A percentile compares a stretch with the other conserved stretches of the same genome.
These are phyloP conservation scores for Tychaedon coryphoeus DNA, from an alignment of 2,113 vertebrate genomes.

Conservation along the genomic window DNA sequence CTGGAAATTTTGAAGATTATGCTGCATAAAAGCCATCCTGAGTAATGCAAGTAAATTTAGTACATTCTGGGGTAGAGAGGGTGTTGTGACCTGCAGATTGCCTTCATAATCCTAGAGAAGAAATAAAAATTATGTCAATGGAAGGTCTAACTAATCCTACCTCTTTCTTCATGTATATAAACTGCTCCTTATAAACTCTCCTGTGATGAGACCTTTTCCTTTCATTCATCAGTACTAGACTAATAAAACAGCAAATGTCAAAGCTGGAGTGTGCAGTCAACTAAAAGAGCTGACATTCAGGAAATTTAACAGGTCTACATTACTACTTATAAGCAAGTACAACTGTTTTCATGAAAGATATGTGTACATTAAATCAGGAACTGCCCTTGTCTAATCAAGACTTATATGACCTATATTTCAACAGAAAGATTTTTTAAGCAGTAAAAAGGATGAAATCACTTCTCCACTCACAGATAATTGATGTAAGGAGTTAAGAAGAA, in stretches of 20 bases:
- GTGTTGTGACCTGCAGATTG: neutral
- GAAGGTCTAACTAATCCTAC: neutral
- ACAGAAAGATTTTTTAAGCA: neutral
- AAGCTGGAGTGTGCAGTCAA: neutral
- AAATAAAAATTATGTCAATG: neutral
- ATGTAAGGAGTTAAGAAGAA: neutral
- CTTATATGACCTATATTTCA: neutral
- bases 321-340: neutral
- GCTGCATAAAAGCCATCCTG: neutral
- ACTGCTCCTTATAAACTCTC: neutral
- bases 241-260: constrained; percentile 12
- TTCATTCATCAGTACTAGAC: neutral
- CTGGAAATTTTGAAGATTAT: neutral
- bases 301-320: neutral
- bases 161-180: neutral
- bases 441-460: neutral
- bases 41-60: neutral
- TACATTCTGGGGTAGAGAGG: neutral
- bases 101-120: neutral
- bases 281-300: neutral
- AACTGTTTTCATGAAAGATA: neutral
- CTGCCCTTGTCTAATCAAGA: neutral
- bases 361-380: neutral
- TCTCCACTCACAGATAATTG: neutral
- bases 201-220: neutral